Conservation (phyloP, 2,888 invertebrate species). For the Megastigmus dorsalis region DNA sequence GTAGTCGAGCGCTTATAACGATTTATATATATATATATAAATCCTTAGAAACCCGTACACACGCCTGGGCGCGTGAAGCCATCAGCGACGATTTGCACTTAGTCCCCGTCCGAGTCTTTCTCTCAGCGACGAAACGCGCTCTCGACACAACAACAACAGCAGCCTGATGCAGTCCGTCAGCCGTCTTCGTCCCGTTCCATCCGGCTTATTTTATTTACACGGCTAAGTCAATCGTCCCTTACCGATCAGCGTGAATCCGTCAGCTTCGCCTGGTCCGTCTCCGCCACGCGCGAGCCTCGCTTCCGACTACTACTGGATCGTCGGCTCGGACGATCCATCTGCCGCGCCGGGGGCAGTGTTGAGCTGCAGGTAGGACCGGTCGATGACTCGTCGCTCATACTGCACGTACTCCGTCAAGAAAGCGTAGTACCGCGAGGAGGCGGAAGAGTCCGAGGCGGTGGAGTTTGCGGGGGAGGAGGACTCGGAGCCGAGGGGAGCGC, state of each 20-base stretch:
- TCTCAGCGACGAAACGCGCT: slow-evolving; percentile 16
- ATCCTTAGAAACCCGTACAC: too few relatives aligned
- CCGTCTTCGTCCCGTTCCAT: not conserved
- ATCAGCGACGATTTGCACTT: slow-evolving; percentile 48
- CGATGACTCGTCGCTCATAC: slow-evolving; percentile 26
- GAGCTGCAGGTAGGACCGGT: too few relatives aligned
- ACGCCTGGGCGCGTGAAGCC: not conserved
- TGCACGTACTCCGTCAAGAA: slow-evolving; percentile 40
- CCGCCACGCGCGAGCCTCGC: not conserved
- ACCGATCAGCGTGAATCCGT: too few relatives aligned
- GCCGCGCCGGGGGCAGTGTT: slow-evolving; percentile 9
- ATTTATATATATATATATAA: too few relatives aligned
- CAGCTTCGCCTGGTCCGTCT: not conserved
- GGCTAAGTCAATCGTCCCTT: not conserved
- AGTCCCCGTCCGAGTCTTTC: slow-evolving; percentile 40
- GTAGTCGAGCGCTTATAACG: slow-evolving; percentile 2
- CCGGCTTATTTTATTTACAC: not conserved
- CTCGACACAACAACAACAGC: too few relatives aligned
- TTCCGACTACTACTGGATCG: too few relatives aligned
- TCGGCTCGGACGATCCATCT: too few relatives aligned
- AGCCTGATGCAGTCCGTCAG: too few relatives aligned
- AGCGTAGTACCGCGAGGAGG: slow-evolving; percentile 25
- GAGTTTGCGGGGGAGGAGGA: slow-evolving; percentile 16
- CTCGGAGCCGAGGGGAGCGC: slow-evolving; percentile 1
- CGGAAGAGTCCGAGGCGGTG: slow-evolving; percentile 14